Conservation (phyloP, 2,888 invertebrate genomes). For the Megamerina dolium region DNA sequence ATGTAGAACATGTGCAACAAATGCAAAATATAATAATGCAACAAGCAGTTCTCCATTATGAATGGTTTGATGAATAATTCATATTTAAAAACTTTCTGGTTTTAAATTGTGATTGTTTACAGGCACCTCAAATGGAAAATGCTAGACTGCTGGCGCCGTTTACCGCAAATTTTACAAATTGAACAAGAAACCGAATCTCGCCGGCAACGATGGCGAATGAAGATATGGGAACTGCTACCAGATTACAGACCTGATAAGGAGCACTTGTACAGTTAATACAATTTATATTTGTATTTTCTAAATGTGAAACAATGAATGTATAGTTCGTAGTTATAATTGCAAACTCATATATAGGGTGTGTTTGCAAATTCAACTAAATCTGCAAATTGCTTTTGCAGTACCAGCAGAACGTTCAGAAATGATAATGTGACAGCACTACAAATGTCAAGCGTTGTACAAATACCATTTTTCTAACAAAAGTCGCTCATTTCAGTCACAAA, state of each 20-base stretch:
- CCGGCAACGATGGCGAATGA: slow-evolving; percentile 64
- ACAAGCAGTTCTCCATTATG: slow-evolving; percentile 46
- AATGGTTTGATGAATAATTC: slow-evolving; percentile 31
- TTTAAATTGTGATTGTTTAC: neutral
- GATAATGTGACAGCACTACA: too few species aligned
- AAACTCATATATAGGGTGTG: too few species aligned
- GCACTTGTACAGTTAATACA: too few species aligned
- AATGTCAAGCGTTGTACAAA: too few species aligned
- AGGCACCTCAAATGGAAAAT: slow-evolving; percentile 50
- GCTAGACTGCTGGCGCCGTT: slow-evolving; percentile 58
- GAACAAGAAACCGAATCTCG: slow-evolving; percentile 63
- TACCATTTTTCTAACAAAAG: too few species aligned
- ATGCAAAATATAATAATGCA: slow-evolving; percentile 51
- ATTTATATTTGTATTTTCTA: too few species aligned
- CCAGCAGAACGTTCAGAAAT: too few species aligned
- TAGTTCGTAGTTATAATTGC: too few species aligned
- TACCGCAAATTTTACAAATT: slow-evolving; percentile 59
- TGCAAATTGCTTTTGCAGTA: too few species aligned
- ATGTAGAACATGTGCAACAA: slow-evolving; percentile 48
- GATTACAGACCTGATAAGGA: slow-evolving; percentile 67
- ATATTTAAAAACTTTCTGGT: neutral
- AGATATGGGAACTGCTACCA: slow-evolving; percentile 65
- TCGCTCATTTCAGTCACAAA: too few species aligned
- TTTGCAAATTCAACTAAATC: too few species aligned
- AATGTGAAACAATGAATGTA: too few species aligned